Base-by-base conservation (phyloP, 2,113 vertebrate genomes). In the Ceyx melanurus region DNA sequence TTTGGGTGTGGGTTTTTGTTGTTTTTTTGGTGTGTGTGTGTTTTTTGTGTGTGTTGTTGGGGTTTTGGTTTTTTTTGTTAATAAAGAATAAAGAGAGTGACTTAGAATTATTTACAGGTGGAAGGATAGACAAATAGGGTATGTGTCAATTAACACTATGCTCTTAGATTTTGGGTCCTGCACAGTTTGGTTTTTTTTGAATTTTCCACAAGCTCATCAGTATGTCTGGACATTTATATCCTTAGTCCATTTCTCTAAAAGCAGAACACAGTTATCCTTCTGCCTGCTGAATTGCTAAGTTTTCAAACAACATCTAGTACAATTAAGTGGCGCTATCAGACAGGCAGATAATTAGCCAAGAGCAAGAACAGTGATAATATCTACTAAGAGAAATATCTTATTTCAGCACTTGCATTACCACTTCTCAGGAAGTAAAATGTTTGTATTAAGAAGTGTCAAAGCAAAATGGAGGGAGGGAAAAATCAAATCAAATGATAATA, bases 1-100 rank as follows among this genome's bases (percentile, higher is more conserved):
- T 28, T 40, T 20, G 54, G 33, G 14, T n/a, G 18, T 10, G 29
- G 14, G 0, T 0, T 1, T 4, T 37, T 37, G 37, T 37, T 37
- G 37, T 10, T 37, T 37, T 37, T 37, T 37, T 10, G 37, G 10
- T 37, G 37, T 37, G 37, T 37, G 37, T 37, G 37, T 37, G 37
- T 10, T 37, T 37, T 37, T 37, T 37, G 37, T 37, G 37, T 37
- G 37, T 37, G 37, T 37, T 74, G 42, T 28, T 33, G 7, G 14
- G 15, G 43, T 28, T 28, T 40, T 12, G 54, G 33, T 1, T 4
- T 20, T 80, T 25, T 66, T n/a, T 21, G 8, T 3, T 48, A 29
- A 40, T 8, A 54, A 0, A 45, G 2, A 70, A 37, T 37, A 37
- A 37, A 9, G 37, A 37, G 37, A 37, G 37, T 37, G 37, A 37